Conservation (phyloP, 2,113 vertebrate genomes). For the Gallinago paraguaiae region DNA sequence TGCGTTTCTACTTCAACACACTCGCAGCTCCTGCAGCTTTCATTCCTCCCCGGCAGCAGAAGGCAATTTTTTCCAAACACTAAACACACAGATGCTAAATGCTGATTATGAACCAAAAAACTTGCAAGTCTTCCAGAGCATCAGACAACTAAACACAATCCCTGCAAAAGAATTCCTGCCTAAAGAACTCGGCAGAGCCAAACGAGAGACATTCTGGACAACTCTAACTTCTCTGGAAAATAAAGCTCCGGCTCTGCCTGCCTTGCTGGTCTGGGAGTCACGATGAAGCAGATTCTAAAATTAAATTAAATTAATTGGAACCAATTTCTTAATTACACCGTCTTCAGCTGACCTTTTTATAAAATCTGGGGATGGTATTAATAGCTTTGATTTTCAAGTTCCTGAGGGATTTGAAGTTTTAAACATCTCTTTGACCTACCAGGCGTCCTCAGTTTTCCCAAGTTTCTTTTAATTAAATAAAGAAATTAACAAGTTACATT, state of each 20-base stretch:
- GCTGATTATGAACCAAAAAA: not conserved
- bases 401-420: not conserved
- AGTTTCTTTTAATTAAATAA: not conserved
- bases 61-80: not conserved
- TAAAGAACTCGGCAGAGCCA: not conserved
- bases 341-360: constrained; percentile 21
- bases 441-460: not conserved
- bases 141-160: not conserved
- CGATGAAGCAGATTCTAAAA: not conserved
- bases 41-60: not conserved
- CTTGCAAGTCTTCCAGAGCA: not conserved
- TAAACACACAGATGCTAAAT: not conserved
- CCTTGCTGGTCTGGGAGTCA: not conserved
- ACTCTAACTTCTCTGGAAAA: not conserved
- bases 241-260: not conserved
- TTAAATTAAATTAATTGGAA: constrained; percentile 44
- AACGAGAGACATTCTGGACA: not conserved
- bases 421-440: not conserved
- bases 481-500: not conserved
- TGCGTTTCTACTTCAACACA: not conserved
- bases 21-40: not conserved
- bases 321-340: constrained; percentile 48
- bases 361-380: not conserved
- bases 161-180: not conserved
- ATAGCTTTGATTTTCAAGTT: not conserved